phyloP scores from a whole-genome alignment of 2,113 vertebrate genomes.

The human region DNA sequence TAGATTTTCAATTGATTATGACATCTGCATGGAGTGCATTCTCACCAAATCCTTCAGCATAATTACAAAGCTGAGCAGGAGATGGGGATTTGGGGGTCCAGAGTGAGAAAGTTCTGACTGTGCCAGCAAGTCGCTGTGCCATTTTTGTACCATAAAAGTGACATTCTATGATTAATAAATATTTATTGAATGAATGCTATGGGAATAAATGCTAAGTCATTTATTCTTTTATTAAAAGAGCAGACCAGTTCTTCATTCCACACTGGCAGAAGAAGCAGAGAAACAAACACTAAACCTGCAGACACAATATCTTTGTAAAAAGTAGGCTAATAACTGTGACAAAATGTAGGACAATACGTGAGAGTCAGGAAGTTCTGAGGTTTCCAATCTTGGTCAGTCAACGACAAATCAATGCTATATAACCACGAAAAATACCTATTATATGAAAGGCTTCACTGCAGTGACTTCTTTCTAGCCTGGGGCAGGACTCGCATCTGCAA shows the following conservation, averaged over 20 bases:
- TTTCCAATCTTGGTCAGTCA: not conserved
- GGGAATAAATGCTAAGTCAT: not conserved
- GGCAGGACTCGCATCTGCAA: not conserved
- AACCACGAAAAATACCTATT: not conserved
- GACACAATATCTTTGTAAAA: not conserved
- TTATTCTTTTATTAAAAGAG: not conserved
- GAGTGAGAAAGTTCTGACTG: not conserved
- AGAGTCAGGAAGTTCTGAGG: not conserved
- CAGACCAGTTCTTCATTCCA: not conserved
- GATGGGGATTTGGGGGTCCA: accelerated
- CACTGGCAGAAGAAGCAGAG: not conserved
- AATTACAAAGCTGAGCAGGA: not conserved
- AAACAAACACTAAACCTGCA: not conserved
- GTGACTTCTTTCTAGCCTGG: not conserved
- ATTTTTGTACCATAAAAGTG: not conserved
- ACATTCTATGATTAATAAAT: not conserved
- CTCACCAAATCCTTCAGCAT: not conserved
- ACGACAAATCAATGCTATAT: not conserved
- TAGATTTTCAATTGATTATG: not conserved
- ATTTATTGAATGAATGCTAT: not conserved
- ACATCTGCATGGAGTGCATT: not conserved
- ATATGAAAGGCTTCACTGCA: not conserved
- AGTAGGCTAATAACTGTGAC: not conserved
- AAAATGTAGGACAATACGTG: not conserved
- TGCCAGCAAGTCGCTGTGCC: not conserved